A percentile compares a stretch with the other conserved stretches of the same genome.
Conservation (phyloP, 1,140 invertebrate species). For the Bombus turneri region DNA sequence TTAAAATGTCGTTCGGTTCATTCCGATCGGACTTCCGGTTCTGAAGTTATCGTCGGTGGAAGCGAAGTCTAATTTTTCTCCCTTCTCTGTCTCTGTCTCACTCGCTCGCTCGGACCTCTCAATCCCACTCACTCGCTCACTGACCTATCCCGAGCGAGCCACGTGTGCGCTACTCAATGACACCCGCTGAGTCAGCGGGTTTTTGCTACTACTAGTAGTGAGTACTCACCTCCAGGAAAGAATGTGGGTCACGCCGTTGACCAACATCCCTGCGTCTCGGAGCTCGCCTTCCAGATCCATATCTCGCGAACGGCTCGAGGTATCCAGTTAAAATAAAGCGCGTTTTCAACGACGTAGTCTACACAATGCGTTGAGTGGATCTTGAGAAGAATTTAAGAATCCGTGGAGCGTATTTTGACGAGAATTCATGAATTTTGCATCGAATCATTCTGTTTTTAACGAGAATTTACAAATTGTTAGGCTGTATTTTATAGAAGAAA, state of each 20-base stretch:
- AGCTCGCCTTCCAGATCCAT: not conserved
- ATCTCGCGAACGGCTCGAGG: not conserved
- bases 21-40: not conserved
- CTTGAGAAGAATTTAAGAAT: not conserved
- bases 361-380: accelerated
- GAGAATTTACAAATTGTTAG: not conserved
- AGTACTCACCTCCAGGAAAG: not conserved
- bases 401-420: too few species aligned
- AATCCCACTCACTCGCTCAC: not conserved
- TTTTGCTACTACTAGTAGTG: not conserved
- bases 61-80: not conserved
- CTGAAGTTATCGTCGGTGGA: not conserved
- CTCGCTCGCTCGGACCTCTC: not conserved
- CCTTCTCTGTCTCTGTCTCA: not conserved
- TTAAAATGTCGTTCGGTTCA: not conserved
- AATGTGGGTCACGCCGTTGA: not conserved
- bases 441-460: not conserved
- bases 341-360: not conserved
- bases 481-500: not conserved
- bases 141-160: not conserved
- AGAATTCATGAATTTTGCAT: too few species aligned
- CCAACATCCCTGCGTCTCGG: not conserved
- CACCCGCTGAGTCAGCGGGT: not conserved
- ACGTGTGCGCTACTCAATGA: not conserved
- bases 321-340: not conserved